phyloP scores from a whole-genome alignment of 2,113 vertebrate genomes.

The Paradoxurus hermaphroditus region DNA sequence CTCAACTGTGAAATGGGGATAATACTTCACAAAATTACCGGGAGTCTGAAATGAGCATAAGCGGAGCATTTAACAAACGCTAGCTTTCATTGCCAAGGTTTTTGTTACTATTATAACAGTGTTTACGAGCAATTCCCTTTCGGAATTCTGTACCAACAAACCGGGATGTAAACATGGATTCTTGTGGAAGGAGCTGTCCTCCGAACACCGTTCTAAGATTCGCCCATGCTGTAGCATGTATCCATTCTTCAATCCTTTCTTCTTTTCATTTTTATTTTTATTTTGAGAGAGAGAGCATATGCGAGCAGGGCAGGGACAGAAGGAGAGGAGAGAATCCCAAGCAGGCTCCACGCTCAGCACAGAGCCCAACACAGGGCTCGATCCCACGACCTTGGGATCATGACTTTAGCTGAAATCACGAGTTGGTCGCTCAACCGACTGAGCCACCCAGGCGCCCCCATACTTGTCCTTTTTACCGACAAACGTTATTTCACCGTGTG shows the following conservation, averaged over 20 bases:
- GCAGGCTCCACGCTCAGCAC: too few species aligned
- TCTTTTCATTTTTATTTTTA: too few species aligned
- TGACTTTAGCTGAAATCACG: too few species aligned
- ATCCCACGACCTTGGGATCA: too few species aligned
- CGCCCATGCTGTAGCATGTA: accelerated
- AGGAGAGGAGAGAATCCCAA: too few species aligned
- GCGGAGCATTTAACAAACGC: neutral
- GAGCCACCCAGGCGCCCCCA: neutral
- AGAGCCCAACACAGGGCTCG: too few species aligned
- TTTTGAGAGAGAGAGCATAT: too few species aligned
- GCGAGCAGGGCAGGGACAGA: too few species aligned
- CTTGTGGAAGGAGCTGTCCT: neutral
- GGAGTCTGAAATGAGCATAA: neutral
- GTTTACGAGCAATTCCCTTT: neutral
- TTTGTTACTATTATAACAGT: neutral
- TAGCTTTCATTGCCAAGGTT: neutral
- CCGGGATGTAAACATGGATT: neutral
- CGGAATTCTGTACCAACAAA: neutral
- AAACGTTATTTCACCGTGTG: neutral
- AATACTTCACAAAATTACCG: neutral
- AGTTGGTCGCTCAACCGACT: too few species aligned
- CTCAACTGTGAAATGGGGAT: neutral
- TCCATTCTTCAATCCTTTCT: neutral
- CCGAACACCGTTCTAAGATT: neutral
- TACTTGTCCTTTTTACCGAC: neutral